A percentile compares a stretch with the other conserved stretches of the same genome.
Evolutionary conservation across 2,888 invertebrate species (phyloP).

Genomic region (Congeria kusceri): DNA sequence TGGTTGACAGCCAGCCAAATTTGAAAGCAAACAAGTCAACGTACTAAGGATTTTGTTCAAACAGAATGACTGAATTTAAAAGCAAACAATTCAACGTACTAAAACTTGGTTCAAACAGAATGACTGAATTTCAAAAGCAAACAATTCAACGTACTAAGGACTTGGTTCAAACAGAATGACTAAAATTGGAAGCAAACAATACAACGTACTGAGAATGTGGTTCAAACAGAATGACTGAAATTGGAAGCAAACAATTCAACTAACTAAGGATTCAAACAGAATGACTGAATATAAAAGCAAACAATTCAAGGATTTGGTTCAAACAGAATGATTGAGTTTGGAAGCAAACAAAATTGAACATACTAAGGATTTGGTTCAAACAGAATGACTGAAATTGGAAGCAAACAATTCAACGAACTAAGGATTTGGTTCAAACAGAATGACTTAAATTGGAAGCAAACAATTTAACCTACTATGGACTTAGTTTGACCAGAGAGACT

Average conservation of each 20-base stretch:
- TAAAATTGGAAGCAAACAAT: conserved; percentile 88
- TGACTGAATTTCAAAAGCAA: too few relatives aligned
- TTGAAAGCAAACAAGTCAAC: conserved; percentile 89
- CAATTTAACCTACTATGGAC: too few relatives aligned
- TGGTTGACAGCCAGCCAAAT: too few relatives aligned
- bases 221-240: conserved; percentile 90
- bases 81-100: too few relatives aligned
- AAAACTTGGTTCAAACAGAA: too few relatives aligned
- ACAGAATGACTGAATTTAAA: conserved; percentile 89
- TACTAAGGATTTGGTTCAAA: too few relatives aligned
- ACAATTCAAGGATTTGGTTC: not conserved
- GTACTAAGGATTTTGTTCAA: conserved; percentile 90
- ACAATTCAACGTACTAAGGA: conserved; percentile 92
- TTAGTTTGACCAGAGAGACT: too few relatives aligned
- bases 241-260: conserved; percentile 17
- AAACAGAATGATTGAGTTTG: too few relatives aligned
- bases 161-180: conserved; percentile 76
- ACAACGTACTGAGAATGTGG: conserved; percentile 91
- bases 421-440: conserved; percentile 90
- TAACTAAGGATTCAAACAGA: not conserved
- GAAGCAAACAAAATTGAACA: too few relatives aligned
- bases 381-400: conserved; percentile 79
- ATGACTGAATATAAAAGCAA: not conserved
- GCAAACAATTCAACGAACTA: conserved; percentile 91
- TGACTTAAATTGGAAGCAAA: conserved; percentile 87